Conservation (phyloP, 1,140 invertebrate genomes). For the Scylla paramamosain region DNA sequence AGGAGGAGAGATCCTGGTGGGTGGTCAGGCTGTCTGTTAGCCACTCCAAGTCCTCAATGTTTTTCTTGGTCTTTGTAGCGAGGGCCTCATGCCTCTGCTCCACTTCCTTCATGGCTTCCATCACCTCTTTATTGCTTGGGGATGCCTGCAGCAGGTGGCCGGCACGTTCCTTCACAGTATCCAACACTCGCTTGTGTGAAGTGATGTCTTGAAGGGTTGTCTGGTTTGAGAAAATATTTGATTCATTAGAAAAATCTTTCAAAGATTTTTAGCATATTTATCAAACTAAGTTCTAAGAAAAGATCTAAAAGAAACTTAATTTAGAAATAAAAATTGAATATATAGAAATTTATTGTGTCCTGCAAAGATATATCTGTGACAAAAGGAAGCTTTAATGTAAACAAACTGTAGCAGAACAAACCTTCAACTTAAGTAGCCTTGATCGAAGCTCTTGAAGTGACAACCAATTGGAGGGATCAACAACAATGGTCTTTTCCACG, state of each 20-base stretch:
- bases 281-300: neutral
- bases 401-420: conserved; percentile 77
- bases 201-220: conserved; percentile 90
- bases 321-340: neutral
- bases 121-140: conserved; percentile 86
- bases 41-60: conserved; percentile 85
- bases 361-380: no score
- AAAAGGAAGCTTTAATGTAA: no score
- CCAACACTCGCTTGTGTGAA: conserved; percentile 93
- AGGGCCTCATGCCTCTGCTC: conserved; percentile 83
- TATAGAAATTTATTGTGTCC: no score
- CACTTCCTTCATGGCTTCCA: conserved; percentile 84
- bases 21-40: conserved; percentile 89
- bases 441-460: conserved; percentile 92
- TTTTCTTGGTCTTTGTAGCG: conserved; percentile 72
- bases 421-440: conserved; percentile 92
- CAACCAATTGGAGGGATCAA: conserved; percentile 86
- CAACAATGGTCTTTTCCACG: conserved; percentile 89
- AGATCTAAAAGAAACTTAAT: neutral
- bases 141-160: conserved; percentile 84
- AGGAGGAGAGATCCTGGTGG: conserved; percentile 91
- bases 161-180: conserved; percentile 93
- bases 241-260: neutral
- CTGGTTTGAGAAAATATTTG: conserved; percentile 22
- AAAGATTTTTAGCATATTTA: neutral